Evolutionary conservation across 2,797 vertebrate species (phyloP), one percentile per base, ranked within the genome.

Genomic region (Pyrocephalus nanus): DNA sequence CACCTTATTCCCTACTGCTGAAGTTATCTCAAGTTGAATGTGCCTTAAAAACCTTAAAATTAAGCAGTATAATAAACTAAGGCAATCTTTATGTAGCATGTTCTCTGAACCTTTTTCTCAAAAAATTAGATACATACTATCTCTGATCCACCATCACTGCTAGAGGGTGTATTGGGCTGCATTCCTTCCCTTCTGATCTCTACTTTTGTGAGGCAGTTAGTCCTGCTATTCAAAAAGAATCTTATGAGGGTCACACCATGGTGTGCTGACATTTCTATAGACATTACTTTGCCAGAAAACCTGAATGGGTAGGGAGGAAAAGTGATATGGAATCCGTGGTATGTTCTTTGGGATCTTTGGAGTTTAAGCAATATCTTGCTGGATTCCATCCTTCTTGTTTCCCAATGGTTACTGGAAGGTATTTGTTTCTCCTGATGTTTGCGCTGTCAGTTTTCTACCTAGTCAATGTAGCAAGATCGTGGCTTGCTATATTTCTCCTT

Each of bases 21-120:
- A 89, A 90, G 12, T 75, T 78, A 18, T 75, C 15, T 93, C 43
- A 58, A 70, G 25, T 38, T 65, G 27, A 58, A 70, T 32, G 16
- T 40, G 77, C 42, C 43, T 88, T 58, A 40, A 18, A 69, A 69
- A 15, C 20, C 26, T 55, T 73, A 30, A 73, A 67, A 64, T 45
- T 62, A 67, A 69, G 19, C 43, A 16, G 11, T 69, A 36, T 74
- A 45, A 57, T 36, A 57, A 91, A 61, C 4, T 5, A 81, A 43
- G 34, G 21, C 1, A 2, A 14, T 53, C 15, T 64, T 78, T 64
- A 61, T n/a, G 5, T 8, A 51, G 45, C 3, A 7, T 2, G 0
- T 70, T 91, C 93, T 64, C 82, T 48, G 22, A 65, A 74, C 7
- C 2, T 8, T 45, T 58, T 85, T 65, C n/a, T 87, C 34, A 65